phyloP scores from a whole-genome alignment of 2,888 invertebrate genomes.

The Nesidiocoris tenuis region DNA sequence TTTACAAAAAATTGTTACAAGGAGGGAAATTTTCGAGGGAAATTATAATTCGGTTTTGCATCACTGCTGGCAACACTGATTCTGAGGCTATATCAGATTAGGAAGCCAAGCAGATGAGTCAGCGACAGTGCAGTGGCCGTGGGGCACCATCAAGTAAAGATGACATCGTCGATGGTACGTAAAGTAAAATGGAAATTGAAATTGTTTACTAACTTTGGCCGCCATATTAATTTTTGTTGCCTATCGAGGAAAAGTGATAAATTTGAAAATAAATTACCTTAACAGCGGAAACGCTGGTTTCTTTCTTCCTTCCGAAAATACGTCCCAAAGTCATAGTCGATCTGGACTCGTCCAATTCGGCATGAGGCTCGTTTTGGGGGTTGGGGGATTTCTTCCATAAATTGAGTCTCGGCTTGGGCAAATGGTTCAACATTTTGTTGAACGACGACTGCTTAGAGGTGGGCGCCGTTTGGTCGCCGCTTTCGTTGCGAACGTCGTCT shows the following conservation, averaged over 20 bases:
- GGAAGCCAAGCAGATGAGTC: too few relatives aligned
- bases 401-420: conserved; percentile 6
- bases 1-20: background rate
- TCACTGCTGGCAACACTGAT: too few relatives aligned
- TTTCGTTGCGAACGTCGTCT: conserved; percentile 9
- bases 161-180: too few relatives aligned
- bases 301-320: conserved; percentile 24
- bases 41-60: background rate
- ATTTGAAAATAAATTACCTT: too few relatives aligned
- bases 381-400: background rate
- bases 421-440: conserved; percentile 22
- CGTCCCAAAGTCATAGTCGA: conserved; percentile 33
- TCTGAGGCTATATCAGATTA: too few relatives aligned
- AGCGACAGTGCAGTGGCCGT: too few relatives aligned
- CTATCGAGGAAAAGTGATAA: too few relatives aligned
- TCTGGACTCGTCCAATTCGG: background rate
- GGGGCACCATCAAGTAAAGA: too few relatives aligned
- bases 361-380: conserved; percentile 16
- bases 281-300: background rate
- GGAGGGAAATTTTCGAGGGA: too few relatives aligned
- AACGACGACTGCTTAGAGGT: conserved; percentile 4
- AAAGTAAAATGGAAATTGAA: too few relatives aligned
- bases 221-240: too few relatives aligned
- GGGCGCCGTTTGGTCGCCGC: conserved; percentile 2
- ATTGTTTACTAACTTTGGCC: too few relatives aligned